Percentiles rank a stretch among this genome's conserved stretches.
Conservation (phyloP, 2,888 invertebrate genomes). For the Trichopoda pennipes region DNA sequence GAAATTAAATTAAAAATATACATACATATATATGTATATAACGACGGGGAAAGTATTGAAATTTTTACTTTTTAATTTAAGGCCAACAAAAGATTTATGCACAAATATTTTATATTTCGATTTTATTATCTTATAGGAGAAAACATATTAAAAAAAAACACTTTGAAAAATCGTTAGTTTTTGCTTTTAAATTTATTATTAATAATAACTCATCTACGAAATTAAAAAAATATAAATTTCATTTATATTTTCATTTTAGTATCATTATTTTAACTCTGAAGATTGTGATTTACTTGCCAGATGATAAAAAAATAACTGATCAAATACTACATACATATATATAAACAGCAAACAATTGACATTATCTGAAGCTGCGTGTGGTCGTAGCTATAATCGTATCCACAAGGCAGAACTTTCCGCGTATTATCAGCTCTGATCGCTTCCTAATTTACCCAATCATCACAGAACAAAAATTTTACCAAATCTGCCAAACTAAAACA, state of each 20-base stretch:
- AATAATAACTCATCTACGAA: slow-evolving; percentile 11
- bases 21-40: background rate
- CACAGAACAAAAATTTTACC: too few relatives aligned
- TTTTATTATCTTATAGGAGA: background rate
- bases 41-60: slow-evolving; percentile 31
- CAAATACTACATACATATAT: too few relatives aligned
- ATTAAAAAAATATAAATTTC: slow-evolving; percentile 4
- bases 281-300: too few relatives aligned
- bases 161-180: background rate
- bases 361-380: too few relatives aligned
- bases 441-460: too few relatives aligned
- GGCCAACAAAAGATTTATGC: slow-evolving; percentile 2
- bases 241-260: slow-evolving; percentile 48
- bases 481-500: too few relatives aligned
- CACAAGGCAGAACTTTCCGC: too few relatives aligned
- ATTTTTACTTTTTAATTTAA: slow-evolving; percentile 24
- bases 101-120: too few relatives aligned
- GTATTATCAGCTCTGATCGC: too few relatives aligned
- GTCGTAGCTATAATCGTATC: too few relatives aligned
- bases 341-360: too few relatives aligned
- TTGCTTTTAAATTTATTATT: slow-evolving; percentile 13
- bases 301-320: too few relatives aligned
- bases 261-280: slow-evolving; percentile 44
- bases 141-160: slow-evolving; percentile 10
- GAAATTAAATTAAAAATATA: slow-evolving; percentile 9